Base-by-base conservation (phyloP, 1,140 invertebrate species). In the Heliconius eleuchia region DNA sequence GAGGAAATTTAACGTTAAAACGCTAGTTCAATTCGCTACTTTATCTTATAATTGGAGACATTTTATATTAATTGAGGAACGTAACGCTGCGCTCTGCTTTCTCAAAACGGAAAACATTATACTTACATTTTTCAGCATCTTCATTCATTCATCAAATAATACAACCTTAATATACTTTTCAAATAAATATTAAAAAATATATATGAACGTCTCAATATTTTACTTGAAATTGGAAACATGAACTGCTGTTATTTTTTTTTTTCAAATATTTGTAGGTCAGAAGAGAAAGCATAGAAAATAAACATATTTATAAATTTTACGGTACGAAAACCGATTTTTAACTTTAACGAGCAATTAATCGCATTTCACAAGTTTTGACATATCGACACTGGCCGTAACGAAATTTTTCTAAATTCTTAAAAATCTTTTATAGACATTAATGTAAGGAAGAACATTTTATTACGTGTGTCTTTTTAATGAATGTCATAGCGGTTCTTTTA, bases 301-400 rank as follows among this genome's bases (percentile, higher is more conserved):
- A 74, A 78, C 70, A 70, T 60, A 74, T 30, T 78, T 78, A 74
- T 57, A 78, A 74, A 78, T 78, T 78, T 78, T 78, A 78, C 77
- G 77, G 72, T 78, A 70, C 52, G 76, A 78, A 78, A 66, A 70
- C 72, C 37, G 37, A 30, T 74, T 71, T 77, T 73, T 60, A 57
- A 57, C 18, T 42, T 74, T 74, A 78, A 78, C 77, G 50, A 78
- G 72, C 77, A 78, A 73, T 78, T 78, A 74, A 78, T 78, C 77
- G 52, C 11, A 74, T 78, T 66, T 78, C 30, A 72, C 71, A 42
- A n/a, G n/a, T 42, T 72, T 72, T 66, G 71, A 72, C 71, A 72
- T 72, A 72, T 42, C 34, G 16, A 39, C 18, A 27, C n/a, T 9
- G 19, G 46, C 30, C 34, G 50, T 30, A 13, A 52, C 73, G 42